A percentile compares a stretch with the other conserved stretches of the same genome.
These are phyloP conservation scores for Drosophila longiperda DNA, from an alignment of 2,888 invertebrate species.

Conservation along the genomic window DNA sequence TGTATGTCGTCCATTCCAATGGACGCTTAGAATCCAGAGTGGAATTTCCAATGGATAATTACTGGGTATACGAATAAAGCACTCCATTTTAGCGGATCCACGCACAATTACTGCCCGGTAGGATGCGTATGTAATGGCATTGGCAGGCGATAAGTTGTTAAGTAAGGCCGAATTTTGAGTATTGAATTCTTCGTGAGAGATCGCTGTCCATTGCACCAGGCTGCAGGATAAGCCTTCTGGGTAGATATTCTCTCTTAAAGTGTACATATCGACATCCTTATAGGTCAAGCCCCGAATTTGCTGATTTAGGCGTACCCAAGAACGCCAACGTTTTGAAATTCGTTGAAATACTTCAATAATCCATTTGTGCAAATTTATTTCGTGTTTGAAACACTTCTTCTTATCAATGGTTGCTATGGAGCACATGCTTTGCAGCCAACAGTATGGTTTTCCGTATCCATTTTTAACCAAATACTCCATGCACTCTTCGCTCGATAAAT, in stretches of 20 bases:
- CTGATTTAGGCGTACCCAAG: slow-evolving; percentile 90
- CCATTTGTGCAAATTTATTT: slow-evolving; percentile 85
- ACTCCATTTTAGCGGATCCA: slow-evolving; percentile 91
- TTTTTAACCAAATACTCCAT: slow-evolving; percentile 62
- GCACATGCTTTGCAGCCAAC: slow-evolving; percentile 96
- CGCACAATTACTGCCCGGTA: slow-evolving; percentile 93
- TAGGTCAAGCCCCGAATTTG: slow-evolving; percentile 88
- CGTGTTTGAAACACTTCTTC: slow-evolving; percentile 50
- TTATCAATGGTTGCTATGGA: slow-evolving; percentile 91
- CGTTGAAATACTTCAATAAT: slow-evolving; percentile 91
- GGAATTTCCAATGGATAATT: slow-evolving; percentile 93
- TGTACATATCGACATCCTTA: slow-evolving; percentile 78
- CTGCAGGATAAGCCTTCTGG: slow-evolving; percentile 86
- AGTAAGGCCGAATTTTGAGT: slow-evolving; percentile 55
- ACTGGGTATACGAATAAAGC: slow-evolving; percentile 91
- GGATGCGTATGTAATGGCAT: slow-evolving; percentile 88
- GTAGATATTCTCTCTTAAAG: slow-evolving; percentile 70
- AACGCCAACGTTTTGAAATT: slow-evolving; percentile 90
- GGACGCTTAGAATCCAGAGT: slow-evolving; percentile 90
- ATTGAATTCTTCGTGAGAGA: slow-evolving; percentile 88
- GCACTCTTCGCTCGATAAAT: slow-evolving; percentile 46
- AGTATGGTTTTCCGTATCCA: slow-evolving; percentile 92
- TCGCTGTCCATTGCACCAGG: slow-evolving; percentile 89
- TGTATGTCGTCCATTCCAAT: slow-evolving; percentile 89
- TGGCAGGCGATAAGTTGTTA: slow-evolving; percentile 31